phyloP scores from a whole-genome alignment of 2,797 vertebrate genomes.

The Pelodytes ibericus region DNA sequence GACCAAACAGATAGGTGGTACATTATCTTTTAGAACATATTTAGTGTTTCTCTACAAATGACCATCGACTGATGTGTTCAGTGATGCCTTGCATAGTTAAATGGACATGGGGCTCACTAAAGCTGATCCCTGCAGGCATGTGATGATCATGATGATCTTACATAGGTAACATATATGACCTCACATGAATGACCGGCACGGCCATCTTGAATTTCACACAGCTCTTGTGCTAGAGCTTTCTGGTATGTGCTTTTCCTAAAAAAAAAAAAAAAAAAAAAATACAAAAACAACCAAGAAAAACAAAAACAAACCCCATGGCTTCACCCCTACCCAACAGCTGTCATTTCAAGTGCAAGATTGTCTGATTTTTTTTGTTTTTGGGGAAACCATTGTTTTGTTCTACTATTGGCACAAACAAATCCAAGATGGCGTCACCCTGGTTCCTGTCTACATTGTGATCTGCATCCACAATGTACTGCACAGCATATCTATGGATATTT shows the following conservation, averaged over 20 bases:
- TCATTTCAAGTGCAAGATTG: neutral
- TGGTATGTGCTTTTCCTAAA: neutral
- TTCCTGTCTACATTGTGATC: neutral
- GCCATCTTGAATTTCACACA: neutral
- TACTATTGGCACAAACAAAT: neutral
- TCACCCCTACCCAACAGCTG: too few relatives aligned
- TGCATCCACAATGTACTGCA: slow-evolving; percentile 11
- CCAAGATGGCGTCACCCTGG: neutral
- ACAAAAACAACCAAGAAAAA: neutral
- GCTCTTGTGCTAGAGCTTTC: neutral
- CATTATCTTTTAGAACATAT: too few relatives aligned
- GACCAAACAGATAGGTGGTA: too few relatives aligned
- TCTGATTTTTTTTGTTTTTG: neutral
- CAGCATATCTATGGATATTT: slow-evolving; percentile 19
- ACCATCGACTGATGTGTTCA: too few relatives aligned
- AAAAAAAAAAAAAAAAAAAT: neutral
- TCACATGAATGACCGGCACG: neutral
- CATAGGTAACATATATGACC: neutral
- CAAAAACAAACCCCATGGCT: neutral
- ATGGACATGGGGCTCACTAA: neutral
- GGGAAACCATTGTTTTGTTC: neutral
- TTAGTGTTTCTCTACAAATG: too few relatives aligned
- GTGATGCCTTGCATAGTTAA: neutral
- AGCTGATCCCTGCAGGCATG: neutral
- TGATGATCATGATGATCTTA: neutral